These are phyloP conservation scores for Euborellia annulipes DNA, from an alignment of 1,140 invertebrate species.

Conservation along the genomic window DNA sequence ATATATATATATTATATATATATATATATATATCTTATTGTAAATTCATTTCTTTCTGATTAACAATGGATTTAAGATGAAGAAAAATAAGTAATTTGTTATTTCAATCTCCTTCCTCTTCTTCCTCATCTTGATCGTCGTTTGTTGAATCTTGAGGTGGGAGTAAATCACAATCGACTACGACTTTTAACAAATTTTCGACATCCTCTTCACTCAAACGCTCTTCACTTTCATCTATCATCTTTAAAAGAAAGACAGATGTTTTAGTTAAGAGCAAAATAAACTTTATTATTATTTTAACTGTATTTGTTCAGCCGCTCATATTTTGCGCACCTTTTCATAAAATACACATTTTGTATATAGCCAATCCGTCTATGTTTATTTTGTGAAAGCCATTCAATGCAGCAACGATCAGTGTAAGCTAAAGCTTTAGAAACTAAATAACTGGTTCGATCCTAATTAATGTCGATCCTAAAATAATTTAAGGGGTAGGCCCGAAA, in stretches of 20 bases:
- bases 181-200: constrained; percentile 38
- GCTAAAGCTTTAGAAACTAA: no score
- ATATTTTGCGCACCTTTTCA: no score
- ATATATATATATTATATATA: background rate
- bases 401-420: no score
- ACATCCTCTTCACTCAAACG: constrained; percentile 60
- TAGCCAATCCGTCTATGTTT: no score
- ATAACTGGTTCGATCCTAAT: no score
- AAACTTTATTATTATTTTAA: background rate
- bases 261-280: background rate
- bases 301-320: no score
- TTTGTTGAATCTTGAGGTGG: background rate
- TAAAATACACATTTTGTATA: no score
- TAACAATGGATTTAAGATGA: background rate
- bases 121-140: background rate
- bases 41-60: background rate
- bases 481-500: no score
- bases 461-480: no score
- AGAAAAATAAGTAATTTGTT: background rate
- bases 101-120: background rate
- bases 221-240: constrained; percentile 72
- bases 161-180: background rate
- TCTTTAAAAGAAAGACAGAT: constrained; percentile 35
- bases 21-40: background rate
- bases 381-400: no score